A percentile compares a stretch with the other conserved stretches of the same genome.
phyloP scores from a whole-genome alignment of 2,113 vertebrate species.

The Saimiri boliviensis region DNA sequence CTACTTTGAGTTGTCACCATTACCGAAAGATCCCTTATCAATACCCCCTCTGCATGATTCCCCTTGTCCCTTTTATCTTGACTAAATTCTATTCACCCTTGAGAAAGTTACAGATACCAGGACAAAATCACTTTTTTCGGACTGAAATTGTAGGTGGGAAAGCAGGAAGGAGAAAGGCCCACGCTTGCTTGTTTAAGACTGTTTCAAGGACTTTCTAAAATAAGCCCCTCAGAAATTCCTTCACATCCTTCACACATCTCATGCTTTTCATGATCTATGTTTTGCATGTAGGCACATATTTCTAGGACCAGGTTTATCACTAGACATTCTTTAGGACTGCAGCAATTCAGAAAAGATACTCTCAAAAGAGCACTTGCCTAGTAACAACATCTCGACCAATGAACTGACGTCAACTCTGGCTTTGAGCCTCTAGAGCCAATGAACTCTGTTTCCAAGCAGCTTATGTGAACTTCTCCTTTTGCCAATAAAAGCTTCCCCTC shows the following conservation, averaged over 20 bases:
- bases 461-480: not conserved
- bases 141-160: not conserved
- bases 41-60: not conserved
- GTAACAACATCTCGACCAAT: not conserved
- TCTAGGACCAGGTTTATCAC: not conserved
- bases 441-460: not conserved
- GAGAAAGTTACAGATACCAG: not conserved
- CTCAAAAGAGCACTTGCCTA: not conserved
- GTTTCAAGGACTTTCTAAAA: not conserved
- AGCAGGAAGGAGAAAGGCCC: not conserved
- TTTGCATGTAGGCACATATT: not conserved
- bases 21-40: not conserved
- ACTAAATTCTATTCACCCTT: not conserved
- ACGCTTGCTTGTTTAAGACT: not conserved
- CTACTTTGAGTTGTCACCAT: not conserved
- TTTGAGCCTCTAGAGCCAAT: not conserved
- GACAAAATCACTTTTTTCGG: not conserved
- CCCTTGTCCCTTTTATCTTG: not conserved
- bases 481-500: not conserved
- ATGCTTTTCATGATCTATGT: not conserved
- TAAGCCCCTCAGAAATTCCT: not conserved
- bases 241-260: not conserved
- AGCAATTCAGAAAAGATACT: not conserved
- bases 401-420: not conserved
- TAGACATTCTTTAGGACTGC: not conserved